Percentiles rank a stretch among this genome's conserved stretches.
These are phyloP conservation scores for Platichthys flesus DNA, from an alignment of 2,113 vertebrate genomes.

Conservation along the genomic window DNA sequence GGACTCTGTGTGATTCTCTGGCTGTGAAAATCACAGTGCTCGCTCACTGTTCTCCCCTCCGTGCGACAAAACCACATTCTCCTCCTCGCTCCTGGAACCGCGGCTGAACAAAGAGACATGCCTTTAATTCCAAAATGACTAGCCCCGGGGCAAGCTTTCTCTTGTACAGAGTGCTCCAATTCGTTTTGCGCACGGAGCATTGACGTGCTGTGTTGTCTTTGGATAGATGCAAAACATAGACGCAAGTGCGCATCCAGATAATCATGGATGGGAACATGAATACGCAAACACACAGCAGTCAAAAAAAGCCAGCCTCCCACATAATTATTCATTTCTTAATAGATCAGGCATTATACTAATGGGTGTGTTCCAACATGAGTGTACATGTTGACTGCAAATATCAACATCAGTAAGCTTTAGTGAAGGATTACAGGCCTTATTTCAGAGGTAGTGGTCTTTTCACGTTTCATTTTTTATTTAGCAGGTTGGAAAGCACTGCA, in stretches of 20 bases:
- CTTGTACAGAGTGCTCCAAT: constrained; percentile 63
- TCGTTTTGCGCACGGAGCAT: constrained; percentile 61
- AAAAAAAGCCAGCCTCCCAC: constrained; percentile 34
- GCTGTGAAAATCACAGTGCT: constrained; percentile 71
- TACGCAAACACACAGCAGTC: constrained; percentile 42
- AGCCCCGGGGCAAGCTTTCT: constrained; percentile 63
- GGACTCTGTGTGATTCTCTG: constrained; percentile 58
- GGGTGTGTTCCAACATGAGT: constrained; percentile 14
- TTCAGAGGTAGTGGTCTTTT: constrained; percentile 4
- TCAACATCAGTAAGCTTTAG: constrained; percentile 14
- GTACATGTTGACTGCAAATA: constrained; percentile 8
- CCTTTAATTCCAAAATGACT: constrained; percentile 75
- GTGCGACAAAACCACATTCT: constrained; percentile 54
- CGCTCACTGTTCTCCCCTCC: constrained; percentile 38
- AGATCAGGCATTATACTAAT: constrained; percentile 48
- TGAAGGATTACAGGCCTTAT: constrained; percentile 18
- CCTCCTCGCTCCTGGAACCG: constrained; percentile 55
- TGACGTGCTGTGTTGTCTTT: constrained; percentile 66
- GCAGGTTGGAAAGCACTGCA: constrained; percentile 18
- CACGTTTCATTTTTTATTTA: constrained; percentile 45
- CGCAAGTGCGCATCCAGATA: constrained; percentile 35
- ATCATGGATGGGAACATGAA: constrained; percentile 54
- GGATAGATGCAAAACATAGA: constrained; percentile 60
- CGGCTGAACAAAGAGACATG: constrained; percentile 71
- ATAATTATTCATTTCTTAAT: constrained; percentile 54